Conservation (phyloP, 2,797 vertebrate species). For the Sebastes melanostomus region DNA sequence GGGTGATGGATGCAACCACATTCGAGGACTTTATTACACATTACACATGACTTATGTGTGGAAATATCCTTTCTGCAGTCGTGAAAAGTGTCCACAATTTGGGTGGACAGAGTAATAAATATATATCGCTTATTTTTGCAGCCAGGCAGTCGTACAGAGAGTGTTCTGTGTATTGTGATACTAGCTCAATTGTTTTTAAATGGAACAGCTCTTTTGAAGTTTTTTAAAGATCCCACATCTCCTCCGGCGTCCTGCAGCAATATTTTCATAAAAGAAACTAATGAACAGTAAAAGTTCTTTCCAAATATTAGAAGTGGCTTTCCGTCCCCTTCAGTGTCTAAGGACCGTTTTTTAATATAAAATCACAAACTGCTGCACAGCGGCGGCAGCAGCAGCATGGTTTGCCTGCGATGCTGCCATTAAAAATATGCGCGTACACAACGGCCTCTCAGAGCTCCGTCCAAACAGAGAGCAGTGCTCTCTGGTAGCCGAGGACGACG, state of each 20-base stretch:
- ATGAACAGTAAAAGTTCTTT: conserved; percentile 77
- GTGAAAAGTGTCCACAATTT: conserved; percentile 45
- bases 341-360: conserved; percentile 69
- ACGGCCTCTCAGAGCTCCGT: conserved; percentile 65
- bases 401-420: conserved; percentile 68
- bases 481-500: conserved; percentile 10
- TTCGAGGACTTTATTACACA: conserved; percentile 41
- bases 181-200: conserved; percentile 58
- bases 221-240: conserved; percentile 63
- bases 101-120: conserved; percentile 50
- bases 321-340: conserved; percentile 55
- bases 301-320: conserved; percentile 83
- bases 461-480: conserved; percentile 45
- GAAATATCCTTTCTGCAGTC: conserved; percentile 38
- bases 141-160: conserved; percentile 19
- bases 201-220: conserved; percentile 64
- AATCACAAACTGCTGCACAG: conserved; percentile 68
- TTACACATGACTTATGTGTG: conserved; percentile 42
- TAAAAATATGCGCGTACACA: conserved; percentile 70
- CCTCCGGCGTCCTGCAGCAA: conserved; percentile 50
- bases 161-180: conserved; percentile 43
- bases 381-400: conserved; percentile 35
- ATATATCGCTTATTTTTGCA: conserved; percentile 49
- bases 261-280: conserved; percentile 78
- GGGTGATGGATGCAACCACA: conserved; percentile 55